phyloP scores from a whole-genome alignment of 2,888 invertebrate genomes.

The Drosophila subsilvestris region DNA sequence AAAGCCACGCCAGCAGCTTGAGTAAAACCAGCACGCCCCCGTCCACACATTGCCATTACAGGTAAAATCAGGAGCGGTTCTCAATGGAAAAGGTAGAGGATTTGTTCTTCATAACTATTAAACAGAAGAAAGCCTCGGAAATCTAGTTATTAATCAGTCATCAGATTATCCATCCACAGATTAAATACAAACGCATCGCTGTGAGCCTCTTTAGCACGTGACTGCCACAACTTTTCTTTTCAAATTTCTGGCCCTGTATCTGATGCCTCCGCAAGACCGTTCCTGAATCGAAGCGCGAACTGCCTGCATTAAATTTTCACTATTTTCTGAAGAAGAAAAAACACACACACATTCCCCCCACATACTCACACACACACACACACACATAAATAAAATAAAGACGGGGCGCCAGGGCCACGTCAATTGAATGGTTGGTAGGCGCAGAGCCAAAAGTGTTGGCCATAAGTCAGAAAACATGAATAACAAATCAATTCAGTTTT shows the following conservation, averaged over 20 bases:
- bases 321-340: constrained; percentile 46
- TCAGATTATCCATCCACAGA: background rate
- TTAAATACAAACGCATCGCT: no score
- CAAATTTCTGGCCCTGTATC: background rate
- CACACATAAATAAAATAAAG: constrained; percentile 22
- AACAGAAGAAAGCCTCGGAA: background rate
- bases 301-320: constrained; percentile 75
- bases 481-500: constrained; percentile 82
- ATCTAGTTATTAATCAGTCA: background rate
- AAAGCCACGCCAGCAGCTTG: constrained; percentile 62
- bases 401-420: constrained; percentile 54
- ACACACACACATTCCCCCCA: constrained; percentile 30
- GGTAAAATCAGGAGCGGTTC: constrained; percentile 28
- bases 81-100: background rate
- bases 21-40: constrained; percentile 20
- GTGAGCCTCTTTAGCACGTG: no score
- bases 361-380: background rate
- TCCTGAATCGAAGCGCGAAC: constrained; percentile 46
- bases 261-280: constrained; percentile 8
- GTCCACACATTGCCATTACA: constrained; percentile 16
- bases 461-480: constrained; percentile 82
- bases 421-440: constrained; percentile 69
- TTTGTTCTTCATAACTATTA: background rate
- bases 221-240: background rate
- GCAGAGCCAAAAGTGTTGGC: constrained; percentile 77